Evolutionary conservation across 2,797 vertebrate genomes (phyloP), one percentile per base, ranked within the genome.

Genomic region (Gorsachius magnificus): DNA sequence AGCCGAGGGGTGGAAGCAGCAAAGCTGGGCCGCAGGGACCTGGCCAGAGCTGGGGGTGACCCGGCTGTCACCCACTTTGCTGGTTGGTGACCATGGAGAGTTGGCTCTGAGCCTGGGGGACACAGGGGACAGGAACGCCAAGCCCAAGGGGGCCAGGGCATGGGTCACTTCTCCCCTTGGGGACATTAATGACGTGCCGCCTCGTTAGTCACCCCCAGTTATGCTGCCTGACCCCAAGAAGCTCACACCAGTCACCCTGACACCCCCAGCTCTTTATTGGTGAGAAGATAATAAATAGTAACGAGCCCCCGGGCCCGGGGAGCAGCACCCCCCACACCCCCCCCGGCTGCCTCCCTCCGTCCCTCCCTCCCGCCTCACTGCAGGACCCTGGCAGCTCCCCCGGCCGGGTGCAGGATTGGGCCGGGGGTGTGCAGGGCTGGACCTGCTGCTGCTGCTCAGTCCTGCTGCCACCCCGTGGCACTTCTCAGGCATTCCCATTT

Each of bases 391-490:
- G 71, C 46, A 61, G 46, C 64, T 10, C 22, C 64, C 74, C 33
- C 1, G 5, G 11, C 29, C 0, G 51, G 50, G 5, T 1, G 51
- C 60, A 48, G 91, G 31, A 25, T 28, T 2, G 65, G 75, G 54
- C 16, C 1, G 17, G 50, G 24, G n/a, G 5, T 11, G 26, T 1
- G 69, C 82, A 6, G 74, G 38, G 5, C 1, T 2, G 87, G 80
- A 48, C 58, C 17, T 4, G 54, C 48, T 2, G 79, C 60, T 13
- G 74, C 16, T 41, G 80, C 83, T 95, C 91, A 24, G 94, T 50
- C 90, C 94, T 96, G 95, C 95, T 96, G 95, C 95, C 95, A 77
- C 90, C 94, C 60, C 65, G 95, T 89, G 95, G 95, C 90, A 22
- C 64, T 43, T 46, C 38, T 4, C 91, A 1, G 89, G 14, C 93